phyloP scores from a whole-genome alignment of 2,888 invertebrate genomes.

The Aethes cnicana region DNA sequence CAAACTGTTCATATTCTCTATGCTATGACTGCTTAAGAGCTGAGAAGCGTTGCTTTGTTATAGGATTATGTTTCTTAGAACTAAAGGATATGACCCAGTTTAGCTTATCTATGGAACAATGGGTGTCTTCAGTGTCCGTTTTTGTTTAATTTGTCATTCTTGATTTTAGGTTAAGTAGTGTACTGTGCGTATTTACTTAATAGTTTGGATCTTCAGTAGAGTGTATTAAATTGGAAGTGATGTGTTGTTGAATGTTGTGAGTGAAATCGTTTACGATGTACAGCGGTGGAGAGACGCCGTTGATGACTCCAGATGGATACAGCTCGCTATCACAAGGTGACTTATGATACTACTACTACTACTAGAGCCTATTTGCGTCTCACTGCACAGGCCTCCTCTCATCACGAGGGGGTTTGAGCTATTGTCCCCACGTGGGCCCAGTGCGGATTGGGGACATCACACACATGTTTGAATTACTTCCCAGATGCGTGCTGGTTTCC shows the following conservation, averaged over 20 bases:
- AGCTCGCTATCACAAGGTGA: slow-evolving; percentile 73
- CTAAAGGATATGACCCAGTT: slow-evolving; percentile 6
- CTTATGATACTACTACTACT: slow-evolving; percentile 7
- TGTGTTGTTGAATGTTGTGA: slow-evolving; percentile 27
- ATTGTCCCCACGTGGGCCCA: no score
- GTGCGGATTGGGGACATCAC: no score
- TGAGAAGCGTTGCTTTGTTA: slow-evolving; percentile 8
- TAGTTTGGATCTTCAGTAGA: not conserved
- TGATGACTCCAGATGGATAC: slow-evolving; percentile 77
- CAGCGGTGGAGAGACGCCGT: slow-evolving; percentile 65
- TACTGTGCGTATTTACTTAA: not conserved
- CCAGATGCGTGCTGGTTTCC: no score
- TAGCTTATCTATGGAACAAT: not conserved
- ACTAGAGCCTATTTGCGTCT: not conserved
- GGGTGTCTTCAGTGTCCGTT: not conserved
- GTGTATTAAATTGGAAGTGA: slow-evolving; percentile 9
- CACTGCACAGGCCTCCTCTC: no score
- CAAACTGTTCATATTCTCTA: not conserved
- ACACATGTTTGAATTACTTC: no score
- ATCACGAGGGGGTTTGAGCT: no score
- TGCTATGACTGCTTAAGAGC: not conserved
- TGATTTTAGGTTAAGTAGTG: slow-evolving; percentile 1
- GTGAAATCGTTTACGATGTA: slow-evolving; percentile 49
- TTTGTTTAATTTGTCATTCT: slow-evolving; percentile 7
- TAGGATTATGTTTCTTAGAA: not conserved